Percentiles rank a stretch among this genome's conserved stretches.
These are phyloP conservation scores for Tragelaphus strepsiceros DNA, from an alignment of 2,113 vertebrate species.

Conservation along the genomic window DNA sequence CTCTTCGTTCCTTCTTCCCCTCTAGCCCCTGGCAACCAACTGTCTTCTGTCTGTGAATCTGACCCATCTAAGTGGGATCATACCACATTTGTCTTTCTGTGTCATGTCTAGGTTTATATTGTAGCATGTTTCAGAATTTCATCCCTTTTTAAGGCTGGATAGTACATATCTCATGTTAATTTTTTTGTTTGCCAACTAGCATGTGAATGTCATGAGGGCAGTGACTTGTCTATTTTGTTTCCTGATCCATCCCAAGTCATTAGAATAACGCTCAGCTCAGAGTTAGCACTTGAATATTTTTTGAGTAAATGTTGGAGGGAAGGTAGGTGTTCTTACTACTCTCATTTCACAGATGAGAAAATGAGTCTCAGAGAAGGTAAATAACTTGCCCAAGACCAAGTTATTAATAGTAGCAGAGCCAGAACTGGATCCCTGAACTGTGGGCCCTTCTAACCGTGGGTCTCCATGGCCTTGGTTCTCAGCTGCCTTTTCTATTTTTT, in stretches of 20 bases:
- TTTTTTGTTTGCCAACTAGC: background rate
- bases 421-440: background rate
- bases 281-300: background rate
- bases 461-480: background rate
- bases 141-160: background rate
- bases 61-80: background rate
- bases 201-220: background rate
- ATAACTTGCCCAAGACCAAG: background rate
- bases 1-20: background rate
- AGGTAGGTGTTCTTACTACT: background rate
- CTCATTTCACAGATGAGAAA: background rate
- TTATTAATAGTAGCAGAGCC: background rate
- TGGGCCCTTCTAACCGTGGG: background rate
- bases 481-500: background rate
- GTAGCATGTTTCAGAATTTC: background rate
- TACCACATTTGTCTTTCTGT: background rate
- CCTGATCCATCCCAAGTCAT: background rate
- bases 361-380: conserved; percentile 29
- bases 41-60: background rate
- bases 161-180: background rate
- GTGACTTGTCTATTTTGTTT: background rate
- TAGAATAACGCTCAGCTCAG: background rate
- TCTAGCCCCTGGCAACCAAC: background rate
- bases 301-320: background rate
- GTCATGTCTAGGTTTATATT: background rate